Percentiles rank a stretch among this genome's conserved stretches.
phyloP scores from a whole-genome alignment of 2,888 invertebrate genomes.

The Sminthurinus aureus region DNA sequence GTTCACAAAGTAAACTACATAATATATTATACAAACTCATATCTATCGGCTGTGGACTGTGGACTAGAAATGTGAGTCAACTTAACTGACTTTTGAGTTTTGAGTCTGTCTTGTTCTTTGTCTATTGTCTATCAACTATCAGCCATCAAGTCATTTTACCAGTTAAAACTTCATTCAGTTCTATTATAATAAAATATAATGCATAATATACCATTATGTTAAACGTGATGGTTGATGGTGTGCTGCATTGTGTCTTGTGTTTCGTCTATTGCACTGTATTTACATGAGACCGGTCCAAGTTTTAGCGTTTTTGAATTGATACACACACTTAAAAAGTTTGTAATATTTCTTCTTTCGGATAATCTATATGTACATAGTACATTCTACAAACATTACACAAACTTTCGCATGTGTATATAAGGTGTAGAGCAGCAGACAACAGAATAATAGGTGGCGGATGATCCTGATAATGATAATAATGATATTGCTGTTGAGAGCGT shows the following conservation, averaged over 20 bases:
- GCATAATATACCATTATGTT: neutral
- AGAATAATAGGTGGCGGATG: too few relatives aligned
- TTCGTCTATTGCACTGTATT: neutral
- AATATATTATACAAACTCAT: neutral
- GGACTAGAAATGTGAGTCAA: neutral
- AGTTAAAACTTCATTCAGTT: neutral
- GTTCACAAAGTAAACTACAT: neutral
- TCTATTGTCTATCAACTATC: too few relatives aligned
- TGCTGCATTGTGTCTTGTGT: too few relatives aligned
- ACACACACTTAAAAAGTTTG: neutral
- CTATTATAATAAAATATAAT: too few relatives aligned
- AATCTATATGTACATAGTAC: too few relatives aligned
- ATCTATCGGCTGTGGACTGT: neutral
- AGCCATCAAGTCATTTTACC: neutral
- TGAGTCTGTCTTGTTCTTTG: too few relatives aligned
- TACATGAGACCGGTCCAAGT: neutral
- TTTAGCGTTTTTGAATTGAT: neutral
- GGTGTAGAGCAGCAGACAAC: too few relatives aligned
- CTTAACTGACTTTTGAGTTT: too few relatives aligned
- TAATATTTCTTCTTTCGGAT: too few relatives aligned
- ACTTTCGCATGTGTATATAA: too few relatives aligned
- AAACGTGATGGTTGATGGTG: too few relatives aligned
- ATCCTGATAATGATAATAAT: neutral
- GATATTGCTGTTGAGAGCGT: neutral
- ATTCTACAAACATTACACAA: too few relatives aligned